Evolutionary conservation across 2,888 invertebrate genomes (phyloP).

Genomic region (Automeris io): DNA sequence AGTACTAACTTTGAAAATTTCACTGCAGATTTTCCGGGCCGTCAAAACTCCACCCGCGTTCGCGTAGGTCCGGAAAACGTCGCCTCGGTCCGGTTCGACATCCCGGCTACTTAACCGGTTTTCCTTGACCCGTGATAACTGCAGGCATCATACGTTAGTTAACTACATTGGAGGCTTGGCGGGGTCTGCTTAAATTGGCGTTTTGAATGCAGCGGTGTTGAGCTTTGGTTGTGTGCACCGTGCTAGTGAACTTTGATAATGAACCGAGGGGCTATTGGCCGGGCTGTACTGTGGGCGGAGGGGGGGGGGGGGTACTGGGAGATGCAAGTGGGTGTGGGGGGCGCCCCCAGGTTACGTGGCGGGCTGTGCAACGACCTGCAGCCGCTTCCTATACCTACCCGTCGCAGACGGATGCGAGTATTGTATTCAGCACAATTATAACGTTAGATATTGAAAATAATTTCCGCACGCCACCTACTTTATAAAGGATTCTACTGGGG

Average conservation of each 20-base stretch:
- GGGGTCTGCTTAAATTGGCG: slow-evolving; percentile 29
- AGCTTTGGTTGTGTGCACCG: slow-evolving; percentile 46
- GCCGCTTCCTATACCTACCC: slow-evolving; percentile 32
- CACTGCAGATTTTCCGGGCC: slow-evolving; percentile 63
- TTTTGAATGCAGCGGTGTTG: slow-evolving; percentile 31
- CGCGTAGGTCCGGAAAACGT: slow-evolving; percentile 51
- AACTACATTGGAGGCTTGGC: slow-evolving; percentile 22
- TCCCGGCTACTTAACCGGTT: slow-evolving; percentile 33
- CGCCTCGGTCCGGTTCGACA: slow-evolving; percentile 52
- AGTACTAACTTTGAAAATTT: slow-evolving; percentile 32
- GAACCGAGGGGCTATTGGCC: slow-evolving; percentile 64
- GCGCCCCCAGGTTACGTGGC: slow-evolving; percentile 36
- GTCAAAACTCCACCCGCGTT: slow-evolving; percentile 55
- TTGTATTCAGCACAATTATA: not conserved
- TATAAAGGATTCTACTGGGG: too few relatives aligned
- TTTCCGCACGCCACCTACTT: too few relatives aligned
- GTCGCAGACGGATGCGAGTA: not conserved
- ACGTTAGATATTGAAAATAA: too few relatives aligned
- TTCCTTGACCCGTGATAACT: slow-evolving; percentile 29
- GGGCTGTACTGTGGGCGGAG: slow-evolving; percentile 31
- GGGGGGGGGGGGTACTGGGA: too few relatives aligned
- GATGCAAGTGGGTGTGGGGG: too few relatives aligned
- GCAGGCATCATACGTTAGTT: slow-evolving; percentile 11
- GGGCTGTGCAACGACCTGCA: slow-evolving; percentile 57
- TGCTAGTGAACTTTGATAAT: slow-evolving; percentile 76